Conservation (phyloP, 1,140 invertebrate species). For the Psilanteris sp. region DNA sequence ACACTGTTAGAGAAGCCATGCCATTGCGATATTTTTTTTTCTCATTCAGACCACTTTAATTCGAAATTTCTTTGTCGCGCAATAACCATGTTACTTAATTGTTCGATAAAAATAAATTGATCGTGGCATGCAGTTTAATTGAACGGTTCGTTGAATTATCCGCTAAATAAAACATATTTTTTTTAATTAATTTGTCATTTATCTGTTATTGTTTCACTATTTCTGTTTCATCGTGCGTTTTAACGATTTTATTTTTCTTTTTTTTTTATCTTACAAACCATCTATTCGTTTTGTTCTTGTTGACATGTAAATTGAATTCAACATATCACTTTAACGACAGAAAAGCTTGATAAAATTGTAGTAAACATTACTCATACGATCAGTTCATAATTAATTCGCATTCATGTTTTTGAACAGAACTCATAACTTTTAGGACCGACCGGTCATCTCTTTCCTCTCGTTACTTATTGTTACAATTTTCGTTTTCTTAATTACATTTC, state of each 20-base stretch:
- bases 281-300: no score
- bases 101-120: constrained; percentile 10
- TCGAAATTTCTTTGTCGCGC: constrained; percentile 6
- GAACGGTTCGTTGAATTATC: constrained; percentile 14
- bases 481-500: constrained; percentile 74
- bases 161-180: constrained; percentile 8
- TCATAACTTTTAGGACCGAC: neutral
- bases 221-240: no score
- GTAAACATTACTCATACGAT: neutral
- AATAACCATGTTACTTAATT: constrained; percentile 13
- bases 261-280: no score
- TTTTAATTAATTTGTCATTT: constrained; percentile 1
- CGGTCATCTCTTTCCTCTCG: no score
- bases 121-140: constrained; percentile 12
- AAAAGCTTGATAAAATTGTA: constrained; percentile 1
- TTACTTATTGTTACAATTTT: constrained; percentile 57
- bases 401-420: neutral
- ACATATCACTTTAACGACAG: neutral
- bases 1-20: no score
- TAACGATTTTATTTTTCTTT: no score
- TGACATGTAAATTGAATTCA: neutral
- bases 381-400: constrained; percentile 5
- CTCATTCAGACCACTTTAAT: no score
- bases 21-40: no score
- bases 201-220: neutral